Conservation (phyloP, 1,140 invertebrate genomes). For the Trinorchestia longiramus region DNA sequence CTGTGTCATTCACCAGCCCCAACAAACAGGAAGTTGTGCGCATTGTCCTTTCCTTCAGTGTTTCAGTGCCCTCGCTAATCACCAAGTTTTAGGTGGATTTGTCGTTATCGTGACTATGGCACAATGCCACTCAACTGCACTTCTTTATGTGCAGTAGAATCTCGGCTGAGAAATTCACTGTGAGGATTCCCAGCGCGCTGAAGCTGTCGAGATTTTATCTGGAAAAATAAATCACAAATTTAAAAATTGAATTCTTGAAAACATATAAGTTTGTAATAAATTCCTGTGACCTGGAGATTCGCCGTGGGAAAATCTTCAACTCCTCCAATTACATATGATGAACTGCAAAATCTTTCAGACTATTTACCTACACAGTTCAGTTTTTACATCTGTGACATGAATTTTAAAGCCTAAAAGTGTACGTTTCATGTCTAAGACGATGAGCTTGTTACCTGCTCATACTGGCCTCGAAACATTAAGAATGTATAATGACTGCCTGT, state of each 20-base stretch:
- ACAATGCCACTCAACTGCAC: background rate
- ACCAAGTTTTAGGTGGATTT: background rate
- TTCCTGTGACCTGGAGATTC: background rate
- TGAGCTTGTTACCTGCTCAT: background rate
- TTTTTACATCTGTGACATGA: background rate
- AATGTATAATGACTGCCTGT: background rate
- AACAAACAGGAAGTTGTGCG: background rate
- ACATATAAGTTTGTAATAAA: background rate
- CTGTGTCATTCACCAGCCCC: background rate
- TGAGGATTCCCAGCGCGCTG: background rate
- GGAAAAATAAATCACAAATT: background rate
- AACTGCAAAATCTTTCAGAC: background rate
- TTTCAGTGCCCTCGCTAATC: background rate
- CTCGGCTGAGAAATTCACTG: background rate
- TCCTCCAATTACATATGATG: background rate
- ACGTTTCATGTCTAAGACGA: background rate
- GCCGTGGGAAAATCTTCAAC: background rate
- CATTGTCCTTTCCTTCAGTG: background rate
- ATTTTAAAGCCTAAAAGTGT: background rate
- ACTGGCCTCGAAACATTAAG: background rate
- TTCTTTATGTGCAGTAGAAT: background rate
- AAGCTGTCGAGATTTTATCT: background rate
- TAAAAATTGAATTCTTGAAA: background rate
- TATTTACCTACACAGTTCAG: background rate
- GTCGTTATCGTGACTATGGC: background rate